These are phyloP conservation scores for Physocephala rufipes DNA, from an alignment of 2,888 invertebrate species.

Conservation along the genomic window DNA sequence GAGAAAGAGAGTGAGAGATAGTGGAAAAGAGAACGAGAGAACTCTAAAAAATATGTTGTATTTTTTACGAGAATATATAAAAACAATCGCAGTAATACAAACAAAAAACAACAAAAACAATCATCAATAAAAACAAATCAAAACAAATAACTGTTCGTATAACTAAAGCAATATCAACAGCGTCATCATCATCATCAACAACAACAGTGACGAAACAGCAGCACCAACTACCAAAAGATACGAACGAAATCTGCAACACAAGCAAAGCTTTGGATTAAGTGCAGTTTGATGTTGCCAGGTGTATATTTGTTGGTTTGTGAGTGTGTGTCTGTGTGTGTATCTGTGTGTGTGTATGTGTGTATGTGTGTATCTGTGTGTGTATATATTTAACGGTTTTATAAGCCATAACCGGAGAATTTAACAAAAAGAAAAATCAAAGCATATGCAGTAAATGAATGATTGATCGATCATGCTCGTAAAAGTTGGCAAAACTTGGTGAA, in stretches of 20 bases:
- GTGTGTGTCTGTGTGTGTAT: too few relatives aligned
- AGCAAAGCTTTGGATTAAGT: too few relatives aligned
- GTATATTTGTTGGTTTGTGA: neutral
- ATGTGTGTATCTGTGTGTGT: too few relatives aligned
- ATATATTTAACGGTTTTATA: neutral
- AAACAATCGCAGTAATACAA: neutral
- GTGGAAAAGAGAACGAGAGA: too few relatives aligned
- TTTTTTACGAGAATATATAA: neutral
- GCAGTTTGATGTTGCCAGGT: neutral
- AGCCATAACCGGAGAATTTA: neutral
- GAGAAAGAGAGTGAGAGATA: too few relatives aligned
- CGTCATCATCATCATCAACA: too few relatives aligned
- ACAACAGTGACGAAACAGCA: neutral
- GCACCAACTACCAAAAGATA: slow-evolving; percentile 7
- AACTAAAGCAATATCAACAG: slow-evolving; percentile 4
- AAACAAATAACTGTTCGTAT: slow-evolving; percentile 2
- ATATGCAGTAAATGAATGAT: neutral
- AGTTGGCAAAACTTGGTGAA: neutral
- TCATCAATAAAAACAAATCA: neutral
- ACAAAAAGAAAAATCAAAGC: slow-evolving; percentile 19
- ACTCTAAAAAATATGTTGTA: too few relatives aligned
- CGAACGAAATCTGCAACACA: too few relatives aligned
- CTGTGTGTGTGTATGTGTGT: too few relatives aligned
- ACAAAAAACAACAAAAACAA: slow-evolving; percentile 5
- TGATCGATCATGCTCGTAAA: neutral